Evolutionary conservation across 2,888 invertebrate genomes (phyloP), one percentile per base, ranked within the genome.

Genomic region (Unio delphinus): DNA sequence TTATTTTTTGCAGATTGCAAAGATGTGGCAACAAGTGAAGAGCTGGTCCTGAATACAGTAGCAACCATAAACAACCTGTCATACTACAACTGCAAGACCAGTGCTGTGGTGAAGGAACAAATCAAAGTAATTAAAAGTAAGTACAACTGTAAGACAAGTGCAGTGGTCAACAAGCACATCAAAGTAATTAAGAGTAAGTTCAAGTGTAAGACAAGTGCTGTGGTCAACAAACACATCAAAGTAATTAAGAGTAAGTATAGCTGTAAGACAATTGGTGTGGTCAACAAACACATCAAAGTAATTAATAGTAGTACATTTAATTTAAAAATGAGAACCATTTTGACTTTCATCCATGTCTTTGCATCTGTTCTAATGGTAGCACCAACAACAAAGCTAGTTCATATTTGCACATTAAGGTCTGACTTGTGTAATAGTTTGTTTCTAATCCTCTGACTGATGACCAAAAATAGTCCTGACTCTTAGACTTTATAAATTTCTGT

Each of bases 41-140:
- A 96, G 88, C 89, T 96, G 61, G 92, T 95, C 4, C 92, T 95
- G 73, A 95, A 95, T 7, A 93, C 94, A 20, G 90, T 96, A 62
- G 95, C 95, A 15, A 95, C 96, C 0, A 91, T 96, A 73, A 96
- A 96, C 90, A 96, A 96, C 90, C 91, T 96, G 67, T 95, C 95
- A 3, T 96, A 83, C 81, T 90, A 90, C 78, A 84, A 80, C 64
- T 76, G 75, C 55, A 83, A 86, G 67, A 80, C 78, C 26, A 85
- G 85, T 72, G 83, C 85, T 58, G 80, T 89, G 55, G 79, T 80
- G n/a, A 69, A 77, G n/a, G 79, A 83, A n/a, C 88, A 89, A 68
- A 79, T 87, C 45, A 75, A 81, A 59, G 80, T 90, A n/a, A 85
- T 89, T 26, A 83, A 89, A 64, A 78, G 90, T 90, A 78, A 87